Base-by-base conservation (phyloP, 1,140 invertebrate genomes). In the Orchesella cincta region DNA sequence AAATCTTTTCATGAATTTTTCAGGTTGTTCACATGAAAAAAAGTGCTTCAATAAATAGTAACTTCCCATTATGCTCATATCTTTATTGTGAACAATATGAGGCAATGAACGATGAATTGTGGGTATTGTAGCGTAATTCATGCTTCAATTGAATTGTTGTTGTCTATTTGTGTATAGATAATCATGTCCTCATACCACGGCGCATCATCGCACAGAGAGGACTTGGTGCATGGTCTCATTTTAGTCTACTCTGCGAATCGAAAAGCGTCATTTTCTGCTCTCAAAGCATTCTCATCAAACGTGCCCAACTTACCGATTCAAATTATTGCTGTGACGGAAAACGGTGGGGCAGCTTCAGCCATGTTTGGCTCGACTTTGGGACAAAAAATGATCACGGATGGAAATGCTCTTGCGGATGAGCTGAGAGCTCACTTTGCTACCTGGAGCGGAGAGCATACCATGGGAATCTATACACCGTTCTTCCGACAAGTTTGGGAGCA, bases 401-500 rank as follows among this genome's bases (percentile, higher is more conserved):
- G 95, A 62, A 96, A 96, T 86, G 36, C 71, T 2, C 16, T 95
- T 29, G 96, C 96, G n/a, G 94, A 97, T 86, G 88, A 92, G 80
- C 88, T 96, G n/a, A 91, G 92, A 81, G 95, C 94, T 3, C 93
- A 95, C 86, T 98, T 97, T 86, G 94, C 95, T 88, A 96, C 94
- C 0, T 93, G 78, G 79, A 81, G 79, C 76, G 81, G 81, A 31
- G 80, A 81, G 35, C 64, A 78, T 18, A 80, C 79, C 5, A 94
- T 94, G 83, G 94, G 94, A 52, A 96, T 96, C 86, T 98, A 96
- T 85, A 95, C 93, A 64, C 95, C 94, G 72, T 98, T 98, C 87
- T 95, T 98, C 86, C 95, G 96, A 85, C 94, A 95, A 86, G 94
- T 95, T 20, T 97, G 94, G 94, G 94, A 97, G 83, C 93, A 95